Evolutionary conservation across 2,888 invertebrate genomes (phyloP), one percentile per base, ranked within the genome.

Genomic region (Coelopa pilipes): DNA sequence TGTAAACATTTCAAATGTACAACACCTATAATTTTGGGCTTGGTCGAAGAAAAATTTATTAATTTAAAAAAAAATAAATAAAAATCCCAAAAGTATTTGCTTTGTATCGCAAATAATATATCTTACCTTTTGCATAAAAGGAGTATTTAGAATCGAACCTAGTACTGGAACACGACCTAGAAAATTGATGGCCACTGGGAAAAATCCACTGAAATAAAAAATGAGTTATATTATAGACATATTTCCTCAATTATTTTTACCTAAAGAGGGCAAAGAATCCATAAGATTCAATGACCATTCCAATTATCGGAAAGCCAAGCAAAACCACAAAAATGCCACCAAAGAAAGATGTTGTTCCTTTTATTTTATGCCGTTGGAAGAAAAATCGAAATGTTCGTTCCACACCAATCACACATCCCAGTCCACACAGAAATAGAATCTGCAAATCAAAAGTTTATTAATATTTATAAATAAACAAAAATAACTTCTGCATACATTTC

Each of bases 361-460:
- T 96, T 70, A 95, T 89, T 90, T 99, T 99, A 87, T 98, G 98
- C 78, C 93, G 89, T 89, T 99, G 99, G 88, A 99, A 99, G 90
- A 99, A 99, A 88, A 99, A 99, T 83, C 96, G 92, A 83, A 98
- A 93, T 10, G 99, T 99, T 84, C 98, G 89, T 87, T 97, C 95
- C 45, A 98, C 90, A 1, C 99, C 99, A 84, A 99, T 99, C 13
- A 99, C 96, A 88, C 98, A 97, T 17, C 94, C 96, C 71, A 99
- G 90, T 1, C 99, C 99, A 79, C 93, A 91, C 80, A 99, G 93
- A 88, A 99, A 99, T 46, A 99, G 90, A 78, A 99, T 96, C 99
- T 99, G 90, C 65, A 92, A n/a, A 91, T 75, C 34, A 60, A 67
- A 60, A 73, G 53, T 66, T 55, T 70, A 53, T 63, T 68, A 53